Base-by-base conservation (phyloP, 2,797 vertebrate species). In the Danio aesculapii region DNA sequence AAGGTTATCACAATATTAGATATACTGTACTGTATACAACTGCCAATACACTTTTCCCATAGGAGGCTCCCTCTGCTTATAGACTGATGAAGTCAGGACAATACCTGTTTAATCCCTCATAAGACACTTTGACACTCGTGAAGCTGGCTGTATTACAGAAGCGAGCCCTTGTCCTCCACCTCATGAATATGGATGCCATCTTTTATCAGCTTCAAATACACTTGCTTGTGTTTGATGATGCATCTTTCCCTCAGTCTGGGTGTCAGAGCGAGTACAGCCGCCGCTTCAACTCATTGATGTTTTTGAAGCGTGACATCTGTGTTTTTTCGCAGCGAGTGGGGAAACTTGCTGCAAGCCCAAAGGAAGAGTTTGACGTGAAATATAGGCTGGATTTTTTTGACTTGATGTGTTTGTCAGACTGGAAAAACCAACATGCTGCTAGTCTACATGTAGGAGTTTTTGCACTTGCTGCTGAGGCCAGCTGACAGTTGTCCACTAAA, bases 101-200 rank as follows among this genome's bases (percentile, higher is more conserved):
- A 17, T 6, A 66, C 13, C 63, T 16, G 21, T 59, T 68, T 73
- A 55, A 80, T 62, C 64, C 76, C 52, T 8, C 70, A 47, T 67
- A 16, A 55, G 49, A 47, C 52, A n/a, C 44, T 41, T 6, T 43
- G 46, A 50, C n/a, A 4, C 10, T 72, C 44, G 14, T 46, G 53
- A 80, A 73, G 53, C 62, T 50, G 50, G 69, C 80, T 85, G 76
- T 83, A 81, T 87, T 69, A 81, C 57, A 44, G 77, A 61, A 43
- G 30, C 7, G 41, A 62, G 17, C 44, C 4, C 63, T 61, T 74
- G 43, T 47, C 5, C 17, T 67, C 77, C 6, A 49, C 83, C 81
- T 88, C 76, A 88, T 91, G 83, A 89, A 89, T 90, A 91, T 91
- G 79, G 62, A 91, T 89, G 88, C 84, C 81, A 61, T 63, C 86